phyloP scores from a whole-genome alignment of 2,113 vertebrate genomes.

The Forbesichthys agassizii region DNA sequence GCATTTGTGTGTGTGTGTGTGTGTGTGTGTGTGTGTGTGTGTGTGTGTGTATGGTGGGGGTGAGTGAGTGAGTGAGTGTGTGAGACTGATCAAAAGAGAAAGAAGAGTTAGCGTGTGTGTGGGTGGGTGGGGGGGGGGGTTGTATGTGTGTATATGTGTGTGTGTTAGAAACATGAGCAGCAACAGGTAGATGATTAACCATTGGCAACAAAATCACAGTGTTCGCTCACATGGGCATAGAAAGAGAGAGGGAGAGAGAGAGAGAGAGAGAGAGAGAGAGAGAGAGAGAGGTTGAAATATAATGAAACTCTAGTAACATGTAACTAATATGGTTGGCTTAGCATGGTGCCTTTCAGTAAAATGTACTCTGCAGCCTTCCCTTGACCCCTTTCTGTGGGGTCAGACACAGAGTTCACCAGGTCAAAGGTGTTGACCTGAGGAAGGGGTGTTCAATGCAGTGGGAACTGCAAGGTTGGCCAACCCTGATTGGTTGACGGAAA shows the following conservation, averaged over 20 bases:
- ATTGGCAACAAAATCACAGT: slow-evolving; percentile 56
- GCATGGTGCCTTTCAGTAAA: not conserved
- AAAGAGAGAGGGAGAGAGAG: not conserved
- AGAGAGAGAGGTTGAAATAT: too few relatives aligned
- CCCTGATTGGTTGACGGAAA: not conserved
- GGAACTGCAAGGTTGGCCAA: not conserved
- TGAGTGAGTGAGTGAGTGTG: too few relatives aligned
- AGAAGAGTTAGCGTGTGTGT: too few relatives aligned
- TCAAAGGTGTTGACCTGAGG: slow-evolving; percentile 54
- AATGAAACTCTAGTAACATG: not conserved
- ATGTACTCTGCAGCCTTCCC: slow-evolving; percentile 4
- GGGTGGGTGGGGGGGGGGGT: too few relatives aligned
- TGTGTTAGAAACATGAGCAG: slow-evolving; percentile 45
- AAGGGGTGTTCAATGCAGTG: not conserved
- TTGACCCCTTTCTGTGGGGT: slow-evolving; percentile 2
- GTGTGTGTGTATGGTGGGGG: too few relatives aligned
- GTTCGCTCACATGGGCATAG: slow-evolving; percentile 38
- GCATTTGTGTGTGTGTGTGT: slow-evolving; percentile 15
- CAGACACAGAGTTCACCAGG: slow-evolving; percentile 34
- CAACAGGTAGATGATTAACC: slow-evolving; percentile 76
- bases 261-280: not conserved
- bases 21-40: slow-evolving; percentile 8
- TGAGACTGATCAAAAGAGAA: too few relatives aligned
- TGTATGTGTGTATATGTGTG: not conserved
- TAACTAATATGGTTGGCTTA: not conserved